Evolutionary conservation across 1,140 invertebrate genomes (phyloP), one percentile per base, ranked within the genome.

Genomic region (Platorchestia sp.): DNA sequence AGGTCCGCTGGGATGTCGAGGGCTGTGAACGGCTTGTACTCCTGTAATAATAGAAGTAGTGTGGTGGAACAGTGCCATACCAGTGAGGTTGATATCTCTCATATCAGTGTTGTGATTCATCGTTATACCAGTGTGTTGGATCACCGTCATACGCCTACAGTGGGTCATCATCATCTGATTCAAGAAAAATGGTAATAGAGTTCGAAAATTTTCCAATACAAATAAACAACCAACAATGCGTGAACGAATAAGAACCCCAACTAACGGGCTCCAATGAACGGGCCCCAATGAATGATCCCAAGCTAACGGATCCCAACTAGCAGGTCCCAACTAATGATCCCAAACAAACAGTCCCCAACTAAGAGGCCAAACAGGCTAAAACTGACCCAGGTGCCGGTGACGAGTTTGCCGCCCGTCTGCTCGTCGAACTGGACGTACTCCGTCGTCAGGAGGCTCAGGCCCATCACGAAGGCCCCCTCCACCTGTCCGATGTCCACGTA

Each of bases 381-480:
- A 95, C 95, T 96, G 97, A 98, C 98, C 98, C 98, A 99, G 89
- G 98, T 98, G 95, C 98, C 97, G 96, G 98, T 98, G 36, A 98
- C 99, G 0, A 98, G 97, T 19, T 98, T 97, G 95, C 97, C 97
- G 36, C 98, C 98, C 36, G 98, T 98, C 44, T 97, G 96, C 40
- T 97, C 97, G 97, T 98, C 98, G 96, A 98, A 98, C 19, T 98
- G 97, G 45, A 99, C 96, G 96, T 98, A 97, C 97, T 99, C 99
- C 19, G 97, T 97, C 0, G 98, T 98, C 98, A 98, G 99, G 96
- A 98, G 98, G 14, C 99, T 99, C 16, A 99, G 96, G 16, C 98
- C 98, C 99, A 99, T 99, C 0, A 99, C 97, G 97, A 99, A 98
- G 0, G 98, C 98, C 10, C 98, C 99, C 97, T 99, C 99, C 10